Conservation (phyloP, 1,140 invertebrate species). For the Polypedilum vanderplanki region DNA sequence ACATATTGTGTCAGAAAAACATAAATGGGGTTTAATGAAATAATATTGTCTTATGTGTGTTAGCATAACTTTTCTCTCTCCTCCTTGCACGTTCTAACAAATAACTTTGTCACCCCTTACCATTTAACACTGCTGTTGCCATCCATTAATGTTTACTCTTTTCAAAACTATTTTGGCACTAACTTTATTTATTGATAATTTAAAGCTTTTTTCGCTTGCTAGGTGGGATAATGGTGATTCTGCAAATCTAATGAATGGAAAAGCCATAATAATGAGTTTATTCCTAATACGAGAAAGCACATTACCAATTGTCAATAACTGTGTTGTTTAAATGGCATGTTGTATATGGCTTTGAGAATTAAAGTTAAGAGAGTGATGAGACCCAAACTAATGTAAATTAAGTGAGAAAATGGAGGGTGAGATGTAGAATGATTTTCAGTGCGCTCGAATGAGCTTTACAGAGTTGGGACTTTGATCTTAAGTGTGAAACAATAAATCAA, state of each 20-base stretch:
- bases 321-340: too few species aligned
- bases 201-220: not conserved
- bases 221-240: slow-evolving; percentile 1
- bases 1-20: slow-evolving; percentile 14
- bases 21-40: slow-evolving; percentile 23
- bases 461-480: too few species aligned
- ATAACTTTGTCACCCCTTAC: not conserved
- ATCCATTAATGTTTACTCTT: not conserved
- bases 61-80: not conserved
- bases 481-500: too few species aligned
- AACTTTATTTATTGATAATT: slow-evolving; percentile 14
- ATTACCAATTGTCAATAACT: too few species aligned
- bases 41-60: slow-evolving; percentile 20
- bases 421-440: too few species aligned
- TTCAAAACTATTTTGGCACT: not conserved
- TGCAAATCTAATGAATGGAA: not conserved
- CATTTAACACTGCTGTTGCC: not conserved
- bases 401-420: too few species aligned
- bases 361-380: too few species aligned
- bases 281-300: too few species aligned
- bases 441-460: too few species aligned
- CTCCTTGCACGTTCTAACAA: not conserved
- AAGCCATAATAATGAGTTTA: slow-evolving; percentile 1
- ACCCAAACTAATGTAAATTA: too few species aligned
- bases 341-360: too few species aligned